These are phyloP conservation scores for Sceliomorpha sp. DNA, from an alignment of 2,888 invertebrate species.

Conservation along the genomic window DNA sequence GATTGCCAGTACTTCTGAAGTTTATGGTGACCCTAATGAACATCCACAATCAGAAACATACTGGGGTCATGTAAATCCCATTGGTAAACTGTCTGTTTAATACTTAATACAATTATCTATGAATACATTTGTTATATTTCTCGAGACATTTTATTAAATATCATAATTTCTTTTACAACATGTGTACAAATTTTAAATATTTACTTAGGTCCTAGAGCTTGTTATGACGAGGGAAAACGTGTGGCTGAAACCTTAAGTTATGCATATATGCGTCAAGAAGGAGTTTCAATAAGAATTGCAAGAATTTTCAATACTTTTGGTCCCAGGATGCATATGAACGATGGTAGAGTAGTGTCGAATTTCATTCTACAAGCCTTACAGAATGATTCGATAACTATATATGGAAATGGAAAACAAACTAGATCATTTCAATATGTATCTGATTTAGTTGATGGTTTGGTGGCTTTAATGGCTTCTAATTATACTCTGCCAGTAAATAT, in stretches of 20 bases:
- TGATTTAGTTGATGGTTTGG: conserved; percentile 96
- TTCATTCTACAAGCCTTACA: conserved; percentile 98
- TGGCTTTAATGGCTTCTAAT: conserved; percentile 95
- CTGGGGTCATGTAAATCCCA: conserved; percentile 99
- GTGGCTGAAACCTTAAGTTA: conserved; percentile 97
- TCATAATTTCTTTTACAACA: too few relatives aligned
- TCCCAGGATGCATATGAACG: conserved; percentile 99
- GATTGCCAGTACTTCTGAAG: conserved; percentile 99
- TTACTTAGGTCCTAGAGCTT: conserved; percentile 90
- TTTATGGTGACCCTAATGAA: conserved; percentile 98
- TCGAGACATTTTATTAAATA: too few relatives aligned
- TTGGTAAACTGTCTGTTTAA: conserved; percentile 83
- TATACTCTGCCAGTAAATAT: conserved; percentile 96
- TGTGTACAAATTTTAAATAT: conserved; percentile 1
- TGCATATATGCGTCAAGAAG: conserved; percentile 98
- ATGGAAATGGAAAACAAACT: conserved; percentile 94
- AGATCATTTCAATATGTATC: conserved; percentile 99
- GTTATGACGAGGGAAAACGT: conserved; percentile 99
- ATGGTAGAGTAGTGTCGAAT: conserved; percentile 99
- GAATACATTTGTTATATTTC: conserved; percentile 22
- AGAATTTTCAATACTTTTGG: conserved; percentile 99
- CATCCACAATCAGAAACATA: conserved; percentile 99
- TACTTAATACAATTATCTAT: too few relatives aligned
- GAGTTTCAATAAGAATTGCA: conserved; percentile 96
- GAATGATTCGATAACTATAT: conserved; percentile 95